These are phyloP conservation scores for Alauda arvensis DNA, from an alignment of 2,797 vertebrate species.

Conservation along the genomic window DNA sequence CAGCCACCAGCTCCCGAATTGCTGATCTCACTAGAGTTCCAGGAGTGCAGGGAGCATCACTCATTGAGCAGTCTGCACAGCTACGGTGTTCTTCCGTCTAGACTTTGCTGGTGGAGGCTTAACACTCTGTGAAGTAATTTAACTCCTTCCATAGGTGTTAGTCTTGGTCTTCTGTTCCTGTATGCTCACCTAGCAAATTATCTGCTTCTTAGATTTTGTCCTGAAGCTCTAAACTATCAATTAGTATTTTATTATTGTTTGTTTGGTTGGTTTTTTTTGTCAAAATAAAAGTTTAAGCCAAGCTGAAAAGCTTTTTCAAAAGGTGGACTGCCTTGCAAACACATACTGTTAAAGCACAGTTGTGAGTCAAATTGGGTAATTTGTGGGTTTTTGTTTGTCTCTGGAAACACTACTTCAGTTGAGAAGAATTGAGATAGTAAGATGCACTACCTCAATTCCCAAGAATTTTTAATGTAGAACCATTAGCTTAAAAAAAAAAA, in stretches of 20 bases:
- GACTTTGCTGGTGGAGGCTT: not conserved
- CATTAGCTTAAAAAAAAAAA: not conserved
- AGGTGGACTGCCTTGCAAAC: not conserved
- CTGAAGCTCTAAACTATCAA: not conserved
- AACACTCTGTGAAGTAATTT: not conserved
- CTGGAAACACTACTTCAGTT: not conserved
- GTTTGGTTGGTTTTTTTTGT: not conserved
- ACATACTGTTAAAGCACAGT: not conserved
- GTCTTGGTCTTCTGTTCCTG: not conserved
- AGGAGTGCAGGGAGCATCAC: not conserved
- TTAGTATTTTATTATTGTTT: not conserved
- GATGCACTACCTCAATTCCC: not conserved
- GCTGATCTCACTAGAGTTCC: not conserved
- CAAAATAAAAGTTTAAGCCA: not conserved
- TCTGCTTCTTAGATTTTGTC: not conserved
- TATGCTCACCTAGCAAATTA: not conserved
- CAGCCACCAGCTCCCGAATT: not conserved
- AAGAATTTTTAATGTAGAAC: not conserved
- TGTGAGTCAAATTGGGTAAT: not conserved
- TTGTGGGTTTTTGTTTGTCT: not conserved
- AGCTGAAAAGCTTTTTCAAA: not conserved
- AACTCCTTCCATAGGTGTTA: not conserved
- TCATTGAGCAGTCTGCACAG: not conserved
- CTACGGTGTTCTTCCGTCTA: not conserved
- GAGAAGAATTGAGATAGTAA: not conserved